Base-by-base conservation (phyloP, 2,113 vertebrate genomes). In the Strigops habroptila region DNA sequence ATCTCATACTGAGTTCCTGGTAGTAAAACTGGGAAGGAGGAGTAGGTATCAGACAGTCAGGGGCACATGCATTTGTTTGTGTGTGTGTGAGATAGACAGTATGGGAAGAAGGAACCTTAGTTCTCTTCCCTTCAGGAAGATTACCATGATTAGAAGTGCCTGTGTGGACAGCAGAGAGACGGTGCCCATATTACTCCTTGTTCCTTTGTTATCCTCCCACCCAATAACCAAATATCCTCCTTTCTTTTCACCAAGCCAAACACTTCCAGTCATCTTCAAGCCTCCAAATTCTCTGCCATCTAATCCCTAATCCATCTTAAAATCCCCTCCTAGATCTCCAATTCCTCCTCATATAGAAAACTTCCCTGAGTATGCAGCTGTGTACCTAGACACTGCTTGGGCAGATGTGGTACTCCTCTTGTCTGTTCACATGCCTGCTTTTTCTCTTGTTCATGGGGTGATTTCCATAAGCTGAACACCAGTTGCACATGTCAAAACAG, bases 401-500 rank as follows among this genome's bases (percentile, higher is more conserved):
- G 48, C 76, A 93, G 68, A 37, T 30, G 22, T 10, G 37, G 11
- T 21, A 80, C 37, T 74, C 28, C 83, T 86, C 55, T 24, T 46
- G 12, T 41, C 76, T 63, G 14, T 74, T 59, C 35, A 39, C 0
- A 1, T 71, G 52, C 35, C 60, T 91, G 55, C 46, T 81, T 84
- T 86, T 92, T 68, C 76, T 94, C 59, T 57, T 52, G 53, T 39
- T 94, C 65, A 70, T 65, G 55, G 25, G 77, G 25, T 83, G 35
- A 17, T 86, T 82, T 70, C 76, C 81, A 3, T 74, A 94, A 94
- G 80, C 77, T 93, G 80, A 94, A 55, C 48, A 86, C 46, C 68
- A 84, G 51, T 88, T 82, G 64, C 15, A 25, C 55, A 35, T 84
- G 92, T 88, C 76, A 88, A 96, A 97, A 88, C 76, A 86, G 88